These are phyloP conservation scores for Peromyscus aztecus DNA, from an alignment of 2,797 vertebrate genomes.

Conservation along the genomic window DNA sequence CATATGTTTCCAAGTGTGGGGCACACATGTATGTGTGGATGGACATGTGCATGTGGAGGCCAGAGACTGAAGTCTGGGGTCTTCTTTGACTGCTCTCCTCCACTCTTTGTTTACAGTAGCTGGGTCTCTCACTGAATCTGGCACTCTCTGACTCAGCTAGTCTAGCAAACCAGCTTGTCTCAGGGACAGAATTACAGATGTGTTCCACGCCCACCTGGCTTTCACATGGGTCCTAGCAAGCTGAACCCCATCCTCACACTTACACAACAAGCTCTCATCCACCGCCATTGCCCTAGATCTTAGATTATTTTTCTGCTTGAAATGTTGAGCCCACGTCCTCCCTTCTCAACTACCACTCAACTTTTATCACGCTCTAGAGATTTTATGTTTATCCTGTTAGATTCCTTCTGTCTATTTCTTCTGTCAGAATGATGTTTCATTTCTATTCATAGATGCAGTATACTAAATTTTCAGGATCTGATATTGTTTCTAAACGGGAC, in stretches of 20 bases:
- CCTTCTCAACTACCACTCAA: not conserved
- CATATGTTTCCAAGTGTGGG: not conserved
- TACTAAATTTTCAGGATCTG: not conserved
- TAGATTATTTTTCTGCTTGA: not conserved
- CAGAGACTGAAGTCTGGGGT: not conserved
- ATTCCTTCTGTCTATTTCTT: not conserved
- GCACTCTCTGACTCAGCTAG: no score
- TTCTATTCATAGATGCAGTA: not conserved
- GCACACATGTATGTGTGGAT: not conserved
- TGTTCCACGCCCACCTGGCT: not conserved
- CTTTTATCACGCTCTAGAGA: not conserved
- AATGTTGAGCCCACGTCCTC: not conserved
- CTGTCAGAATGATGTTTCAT: not conserved
- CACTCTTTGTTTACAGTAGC: not conserved
- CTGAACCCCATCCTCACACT: no score
- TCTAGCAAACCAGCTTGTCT: not conserved
- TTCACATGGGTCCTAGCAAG: not conserved
- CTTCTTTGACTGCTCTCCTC: not conserved
- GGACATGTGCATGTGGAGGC: no score
- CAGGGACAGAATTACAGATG: not conserved
- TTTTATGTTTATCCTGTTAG: not conserved
- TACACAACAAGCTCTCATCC: not conserved
- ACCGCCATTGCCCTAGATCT: not conserved
- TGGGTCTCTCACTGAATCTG: no score
- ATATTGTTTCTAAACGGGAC: not conserved